These are phyloP conservation scores for Limnephilus marmoratus DNA, from an alignment of 2,888 invertebrate genomes.

Conservation along the genomic window DNA sequence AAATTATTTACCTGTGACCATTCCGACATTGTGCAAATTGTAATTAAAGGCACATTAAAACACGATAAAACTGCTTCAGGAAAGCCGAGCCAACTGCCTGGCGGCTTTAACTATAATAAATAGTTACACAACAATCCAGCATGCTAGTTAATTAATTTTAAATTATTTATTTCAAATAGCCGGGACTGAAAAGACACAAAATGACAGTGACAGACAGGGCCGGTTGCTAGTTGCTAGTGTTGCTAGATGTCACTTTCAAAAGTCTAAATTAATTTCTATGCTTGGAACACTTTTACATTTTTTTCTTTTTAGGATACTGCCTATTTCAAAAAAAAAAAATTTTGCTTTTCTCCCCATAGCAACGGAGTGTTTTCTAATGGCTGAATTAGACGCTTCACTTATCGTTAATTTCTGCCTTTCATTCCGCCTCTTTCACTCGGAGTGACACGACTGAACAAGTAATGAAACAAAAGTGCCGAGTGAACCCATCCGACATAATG, in stretches of 20 bases:
- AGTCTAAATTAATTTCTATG: not conserved
- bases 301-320: too few species aligned
- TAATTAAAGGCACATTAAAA: slow-evolving; percentile 39
- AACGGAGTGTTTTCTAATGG: not conserved
- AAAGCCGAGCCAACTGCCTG: not conserved
- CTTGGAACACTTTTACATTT: not conserved
- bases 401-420: too few species aligned
- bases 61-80: not conserved
- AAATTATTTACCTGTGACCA: slow-evolving; percentile 48
- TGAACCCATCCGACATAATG: too few species aligned
- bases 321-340: too few species aligned
- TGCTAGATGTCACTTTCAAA: not conserved
- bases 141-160: not conserved
- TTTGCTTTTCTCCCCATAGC: not conserved
- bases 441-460: too few species aligned
- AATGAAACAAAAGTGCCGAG: too few species aligned
- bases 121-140: not conserved
- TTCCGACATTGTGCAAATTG: slow-evolving; percentile 29
- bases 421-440: too few species aligned
- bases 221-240: slow-evolving; percentile 38
- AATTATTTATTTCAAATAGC: slow-evolving; percentile 7
- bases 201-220: not conserved
- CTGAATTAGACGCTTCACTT: too few species aligned
- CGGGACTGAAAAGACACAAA: not conserved
- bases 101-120: not conserved